Base-by-base conservation (phyloP, 2,113 vertebrate species). In the Eonycteris spelaea region DNA sequence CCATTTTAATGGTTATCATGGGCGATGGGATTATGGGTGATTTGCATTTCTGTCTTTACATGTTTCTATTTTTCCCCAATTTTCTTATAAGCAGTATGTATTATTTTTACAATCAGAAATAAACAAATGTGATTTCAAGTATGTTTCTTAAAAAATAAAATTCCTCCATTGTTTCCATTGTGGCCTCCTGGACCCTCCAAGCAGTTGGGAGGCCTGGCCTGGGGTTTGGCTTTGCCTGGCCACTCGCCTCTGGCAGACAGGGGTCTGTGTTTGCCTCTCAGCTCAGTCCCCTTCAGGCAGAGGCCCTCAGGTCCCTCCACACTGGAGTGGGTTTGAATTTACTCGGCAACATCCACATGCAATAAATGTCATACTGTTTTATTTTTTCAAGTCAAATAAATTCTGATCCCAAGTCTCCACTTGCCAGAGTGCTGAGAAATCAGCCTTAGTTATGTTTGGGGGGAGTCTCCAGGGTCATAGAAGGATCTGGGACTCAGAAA, bases 341-440 rank as follows among this genome's bases (percentile, higher is more conserved):
- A 96, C 97, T 96, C 93, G 57, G 68, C 95, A 82, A 84, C 89
- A 94, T 93, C 95, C 78, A 61, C 89, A 84, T 78, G 86, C 96
- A 96, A 95, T 95, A 96, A 98, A 96, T 97, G 95, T 96, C 96
- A 96, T 11, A 90, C 53, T 70, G 38, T 82, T 96, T 94, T 96
- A 94, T 97, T 96, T 97, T 97, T 96, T 90, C 74, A 92, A 95
- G 89, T 96, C 94, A 91, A 97, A 97, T 97, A 97, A 97, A 96
- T 96, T 94, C 89, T 94, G 82, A 90, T 96, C 93, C 95, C 93
- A 96, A 93, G 91, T 67, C 93, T 94, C 95, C 91, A 78, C 63
- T 96, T 96, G 95, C 95, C 88, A 94, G 82, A 79, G 61, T 86
- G 78, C 90, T 94, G 91, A 97, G 83, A 97, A 96, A 97, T 92